Base-by-base conservation (phyloP, 2,888 invertebrate genomes). In the Catocala sponsa region DNA sequence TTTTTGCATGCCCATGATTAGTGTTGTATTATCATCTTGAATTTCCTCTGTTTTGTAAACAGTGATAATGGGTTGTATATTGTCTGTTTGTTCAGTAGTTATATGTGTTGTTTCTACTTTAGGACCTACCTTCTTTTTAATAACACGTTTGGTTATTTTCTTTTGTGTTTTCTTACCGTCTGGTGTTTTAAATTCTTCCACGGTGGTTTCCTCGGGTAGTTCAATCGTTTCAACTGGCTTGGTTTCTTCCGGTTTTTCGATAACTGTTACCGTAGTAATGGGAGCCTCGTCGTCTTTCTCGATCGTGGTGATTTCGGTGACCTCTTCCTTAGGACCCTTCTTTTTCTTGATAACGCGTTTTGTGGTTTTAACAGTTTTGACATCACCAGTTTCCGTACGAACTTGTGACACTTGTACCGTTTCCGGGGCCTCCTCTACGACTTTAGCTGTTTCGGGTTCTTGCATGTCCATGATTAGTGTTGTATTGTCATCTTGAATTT, bases 151-250 rank as follows among this genome's bases (percentile, higher is more conserved):
- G 33, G 56, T 70, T 5, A 88, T 72, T 12, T 85, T 74, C 55
- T 85, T 84, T 61, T 86, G 85, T 55, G 62, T 72, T 0, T 51
- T 51, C 65, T 75, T 83, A 75, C 85, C 86, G 15, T 85, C 83
- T 38, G 83, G 80, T 42, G 74, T 68, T 15, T 63, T 61, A 0
- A 80, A 74, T 70, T 86, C 85, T 51, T 77, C 81, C n/a, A 87
- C 79, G 78, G 56, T 32, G 12, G 59, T 63, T 50, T 64, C 88
- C 85, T 35, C 87, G 79, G 68, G 88, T 77, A 51, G 89, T 86
- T 80, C 92, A 74, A 63, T 86, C 74, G 74, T 70, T 2, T 72
- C 62, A 0, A 90, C 81, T 0, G 85, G 1, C 15, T 32, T 7
- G 0, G 0, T 1, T n/a, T 48, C 42, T 42, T 25, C 25, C 9